Conservation (phyloP, 2,797 vertebrate genomes). For the Gymnodraco acuticeps region DNA sequence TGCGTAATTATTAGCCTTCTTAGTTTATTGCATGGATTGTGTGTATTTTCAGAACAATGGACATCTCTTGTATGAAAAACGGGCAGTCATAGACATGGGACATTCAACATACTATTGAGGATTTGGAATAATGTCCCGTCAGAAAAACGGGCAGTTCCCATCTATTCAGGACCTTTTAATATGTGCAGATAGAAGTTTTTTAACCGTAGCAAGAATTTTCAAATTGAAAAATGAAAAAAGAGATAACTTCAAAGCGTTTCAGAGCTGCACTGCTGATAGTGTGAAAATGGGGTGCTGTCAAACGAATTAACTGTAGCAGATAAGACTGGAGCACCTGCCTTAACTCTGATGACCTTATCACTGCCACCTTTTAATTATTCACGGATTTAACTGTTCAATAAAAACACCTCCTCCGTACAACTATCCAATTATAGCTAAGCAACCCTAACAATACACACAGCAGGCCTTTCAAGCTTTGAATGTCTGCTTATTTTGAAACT, state of each 20-base stretch:
- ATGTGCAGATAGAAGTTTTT: neutral
- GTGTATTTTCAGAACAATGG: no score
- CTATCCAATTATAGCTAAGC: slow-evolving; percentile 17
- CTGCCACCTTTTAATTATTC: slow-evolving; percentile 57
- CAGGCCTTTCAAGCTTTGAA: neutral
- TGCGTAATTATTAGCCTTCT: no score
- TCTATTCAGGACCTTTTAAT: no score
- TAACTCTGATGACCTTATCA: slow-evolving; percentile 49
- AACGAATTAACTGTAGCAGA: slow-evolving; percentile 31
- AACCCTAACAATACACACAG: slow-evolving; percentile 9
- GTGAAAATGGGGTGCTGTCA: slow-evolving; percentile 29
- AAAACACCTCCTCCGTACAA: slow-evolving; percentile 14
- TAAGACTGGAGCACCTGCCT: slow-evolving; percentile 36
- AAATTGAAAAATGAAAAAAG: neutral
- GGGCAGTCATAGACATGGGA: no score
- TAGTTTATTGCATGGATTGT: no score
- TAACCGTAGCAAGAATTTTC: slow-evolving; percentile 7
- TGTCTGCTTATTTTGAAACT: neutral
- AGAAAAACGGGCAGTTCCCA: no score
- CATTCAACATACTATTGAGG: no score
- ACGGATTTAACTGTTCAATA: slow-evolving; percentile 20
- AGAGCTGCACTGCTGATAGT: slow-evolving; percentile 7
- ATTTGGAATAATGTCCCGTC: no score
- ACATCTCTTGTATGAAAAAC: no score
- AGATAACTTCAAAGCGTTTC: slow-evolving; percentile 2